A percentile compares a stretch with the other conserved stretches of the same genome.
Evolutionary conservation across 2,797 vertebrate species (phyloP).

Genomic region (Mionectes olivaceus): DNA sequence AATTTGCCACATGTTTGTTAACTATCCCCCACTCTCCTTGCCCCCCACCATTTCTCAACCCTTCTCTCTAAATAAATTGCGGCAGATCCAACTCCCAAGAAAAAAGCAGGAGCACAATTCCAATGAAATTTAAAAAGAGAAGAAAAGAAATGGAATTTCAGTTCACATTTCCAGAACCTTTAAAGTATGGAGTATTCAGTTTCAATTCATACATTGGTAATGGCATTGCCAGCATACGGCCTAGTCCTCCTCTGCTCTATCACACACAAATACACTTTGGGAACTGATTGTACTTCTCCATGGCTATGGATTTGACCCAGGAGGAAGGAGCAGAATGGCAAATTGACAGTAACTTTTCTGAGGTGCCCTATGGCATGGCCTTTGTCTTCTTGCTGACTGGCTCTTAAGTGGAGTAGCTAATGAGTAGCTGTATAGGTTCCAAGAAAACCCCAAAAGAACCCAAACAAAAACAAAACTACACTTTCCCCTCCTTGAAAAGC

Average conservation of each 20-base stretch:
- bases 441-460: background rate
- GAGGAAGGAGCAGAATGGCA: background rate
- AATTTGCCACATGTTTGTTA: background rate
- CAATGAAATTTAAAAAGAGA: background rate
- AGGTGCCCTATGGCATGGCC: background rate
- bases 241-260: background rate
- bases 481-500: background rate
- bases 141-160: background rate
- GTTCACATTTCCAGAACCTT: background rate
- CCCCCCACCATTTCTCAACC: background rate
- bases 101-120: background rate
- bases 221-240: background rate
- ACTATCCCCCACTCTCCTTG: rapidly evolving
- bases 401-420: background rate
- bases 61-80: background rate
- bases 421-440: background rate
- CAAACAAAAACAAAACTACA: background rate
- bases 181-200: background rate
- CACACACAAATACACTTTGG: background rate
- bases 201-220: background rate
- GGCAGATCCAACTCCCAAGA: background rate
- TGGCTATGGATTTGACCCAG: background rate
- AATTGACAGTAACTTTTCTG: background rate
- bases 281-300: background rate
- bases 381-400: background rate